These are phyloP conservation scores for Polydrusus cervinus DNA, from an alignment of 2,888 invertebrate species.

Conservation along the genomic window DNA sequence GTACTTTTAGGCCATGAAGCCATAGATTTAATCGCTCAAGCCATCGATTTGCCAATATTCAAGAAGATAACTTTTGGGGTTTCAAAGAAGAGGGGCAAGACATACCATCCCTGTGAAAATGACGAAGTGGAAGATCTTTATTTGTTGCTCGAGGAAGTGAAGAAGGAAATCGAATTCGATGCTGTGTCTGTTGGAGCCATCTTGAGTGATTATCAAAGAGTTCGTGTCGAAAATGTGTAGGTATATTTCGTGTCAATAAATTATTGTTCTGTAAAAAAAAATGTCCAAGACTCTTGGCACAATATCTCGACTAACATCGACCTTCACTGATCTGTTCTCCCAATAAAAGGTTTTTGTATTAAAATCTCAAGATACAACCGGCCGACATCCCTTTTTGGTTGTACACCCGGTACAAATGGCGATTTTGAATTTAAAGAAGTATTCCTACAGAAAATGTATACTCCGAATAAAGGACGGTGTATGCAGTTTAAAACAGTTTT, in stretches of 20 bases:
- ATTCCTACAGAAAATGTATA: too few species aligned
- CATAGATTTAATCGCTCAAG: slow-evolving; percentile 92
- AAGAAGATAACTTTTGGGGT: slow-evolving; percentile 88
- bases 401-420: too few species aligned
- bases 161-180: slow-evolving; percentile 81
- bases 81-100: slow-evolving; percentile 85
- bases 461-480: too few species aligned
- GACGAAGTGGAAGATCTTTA: slow-evolving; percentile 99
- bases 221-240: slow-evolving; percentile 98
- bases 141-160: slow-evolving; percentile 82
- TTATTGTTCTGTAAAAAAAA: too few species aligned
- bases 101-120: slow-evolving; percentile 86
- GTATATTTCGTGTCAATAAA: slow-evolving; percentile 66
- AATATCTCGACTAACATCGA: too few species aligned
- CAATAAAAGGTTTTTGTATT: too few species aligned
- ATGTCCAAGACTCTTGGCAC: not conserved
- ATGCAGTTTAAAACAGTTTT: too few species aligned
- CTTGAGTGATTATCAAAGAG: slow-evolving; percentile 97
- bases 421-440: too few species aligned
- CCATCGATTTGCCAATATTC: slow-evolving; percentile 94
- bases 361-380: too few species aligned
- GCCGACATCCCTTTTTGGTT: too few species aligned
- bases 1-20: slow-evolving; percentile 84
- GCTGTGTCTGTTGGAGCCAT: slow-evolving; percentile 99
- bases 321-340: too few species aligned